phyloP scores from a whole-genome alignment of 2,113 vertebrate species.

The Anoura caudifer region DNA sequence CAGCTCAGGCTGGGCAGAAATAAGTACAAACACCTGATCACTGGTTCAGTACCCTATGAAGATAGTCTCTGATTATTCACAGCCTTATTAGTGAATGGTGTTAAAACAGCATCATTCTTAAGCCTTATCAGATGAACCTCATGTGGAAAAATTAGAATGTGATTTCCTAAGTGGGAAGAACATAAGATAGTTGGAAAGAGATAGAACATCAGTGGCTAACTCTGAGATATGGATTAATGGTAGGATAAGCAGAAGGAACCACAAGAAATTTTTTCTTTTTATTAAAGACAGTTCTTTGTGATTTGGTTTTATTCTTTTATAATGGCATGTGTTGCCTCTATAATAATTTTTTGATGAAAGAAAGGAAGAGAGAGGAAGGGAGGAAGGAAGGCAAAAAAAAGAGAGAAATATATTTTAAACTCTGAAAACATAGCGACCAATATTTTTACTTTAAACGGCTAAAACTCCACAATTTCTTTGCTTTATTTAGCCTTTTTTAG shows the following conservation, averaged over 20 bases:
- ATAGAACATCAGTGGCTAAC: neutral
- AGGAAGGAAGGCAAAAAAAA: neutral
- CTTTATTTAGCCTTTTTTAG: neutral
- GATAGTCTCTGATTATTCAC: neutral
- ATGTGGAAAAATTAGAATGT: neutral
- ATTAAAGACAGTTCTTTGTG: neutral
- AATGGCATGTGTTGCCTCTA: neutral
- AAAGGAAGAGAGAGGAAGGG: neutral
- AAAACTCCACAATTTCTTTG: neutral
- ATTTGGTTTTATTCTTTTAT: slow-evolving; percentile 19
- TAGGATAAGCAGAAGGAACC: neutral
- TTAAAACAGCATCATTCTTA: neutral
- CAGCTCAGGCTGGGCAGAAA: neutral
- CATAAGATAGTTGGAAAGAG: neutral
- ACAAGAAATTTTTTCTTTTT: neutral
- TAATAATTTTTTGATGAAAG: neutral
- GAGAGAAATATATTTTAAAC: neutral
- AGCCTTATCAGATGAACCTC: neutral
- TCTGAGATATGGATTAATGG: neutral
- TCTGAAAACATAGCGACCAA: neutral
- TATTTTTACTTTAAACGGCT: slow-evolving; percentile 17
- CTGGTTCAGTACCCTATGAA: neutral
- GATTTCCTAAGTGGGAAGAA: neutral
- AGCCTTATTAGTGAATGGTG: neutral
- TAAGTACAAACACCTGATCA: neutral